Evolutionary conservation across 2,113 vertebrate species (phyloP), one percentile per base, ranked within the genome.

Genomic region (Monarcha castaneiventris): DNA sequence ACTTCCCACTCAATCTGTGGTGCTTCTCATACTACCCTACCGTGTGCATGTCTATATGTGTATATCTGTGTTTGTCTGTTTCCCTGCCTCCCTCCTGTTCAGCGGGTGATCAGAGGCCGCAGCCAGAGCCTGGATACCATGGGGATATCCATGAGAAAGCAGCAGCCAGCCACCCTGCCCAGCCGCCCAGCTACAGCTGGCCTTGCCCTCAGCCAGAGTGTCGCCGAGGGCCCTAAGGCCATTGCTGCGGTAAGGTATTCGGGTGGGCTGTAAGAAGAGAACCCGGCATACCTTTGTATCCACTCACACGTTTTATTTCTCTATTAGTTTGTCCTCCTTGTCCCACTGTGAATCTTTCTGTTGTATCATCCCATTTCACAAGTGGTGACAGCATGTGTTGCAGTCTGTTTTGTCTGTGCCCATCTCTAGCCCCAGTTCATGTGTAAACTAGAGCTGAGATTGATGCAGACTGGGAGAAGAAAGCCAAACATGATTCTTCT

Each of bases 111-210:
- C 85, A 96, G 99, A 94, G 99, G 98, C 80, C 97, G 99, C 74
- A 99, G 99, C 94, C 98, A 99, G 96, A 99, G 98, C 33, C 98
- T 99, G 95, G 99, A 99, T 94, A 98, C 98, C 74, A 97, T 98
- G 89, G 98, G 98, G 17, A 97, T 97, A 95, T 94, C 97, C 92
- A 91, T 97, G 95, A 97, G 90, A 94, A 97, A 97, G 63, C 97
- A 97, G 92, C 95, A 96, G 84, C 87, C 93, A 58, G 85, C 94
- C 84, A 90, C 93, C 74, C 79, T 93, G 63, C 93, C 97, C 91
- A 95, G 82, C 84, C 92, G 95, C 90, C 95, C 94, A 19, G 58
- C 88, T 84, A 93, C 97, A 86, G 90, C 96, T 85, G 94, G 97
- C 75, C 97, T 97, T 93, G 94, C 97, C 61, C 96, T 97, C 90